phyloP scores from a whole-genome alignment of 2,797 vertebrate genomes.

The Aldrovandia affinis region DNA sequence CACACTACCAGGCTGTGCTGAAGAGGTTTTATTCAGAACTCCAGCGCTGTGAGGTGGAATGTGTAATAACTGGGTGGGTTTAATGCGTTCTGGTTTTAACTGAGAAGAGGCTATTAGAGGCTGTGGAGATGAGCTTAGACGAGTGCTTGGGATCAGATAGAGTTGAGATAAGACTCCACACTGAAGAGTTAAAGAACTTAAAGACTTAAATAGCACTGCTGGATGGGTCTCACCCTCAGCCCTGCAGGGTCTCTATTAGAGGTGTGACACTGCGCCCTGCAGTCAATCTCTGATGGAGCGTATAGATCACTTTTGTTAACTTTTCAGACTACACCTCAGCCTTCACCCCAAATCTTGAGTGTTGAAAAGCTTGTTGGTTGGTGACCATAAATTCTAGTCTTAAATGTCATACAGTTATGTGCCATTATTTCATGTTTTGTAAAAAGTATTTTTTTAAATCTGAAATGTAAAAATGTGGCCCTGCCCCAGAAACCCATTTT shows the following conservation, averaged over 20 bases:
- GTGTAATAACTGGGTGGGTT: neutral
- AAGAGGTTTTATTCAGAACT: neutral
- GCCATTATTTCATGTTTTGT: too few relatives aligned
- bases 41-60: neutral
- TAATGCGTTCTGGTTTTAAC: neutral
- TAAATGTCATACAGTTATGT: too few relatives aligned
- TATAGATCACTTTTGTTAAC: too few relatives aligned
- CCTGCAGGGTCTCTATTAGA: neutral
- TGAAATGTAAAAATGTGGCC: neutral
- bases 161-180: neutral
- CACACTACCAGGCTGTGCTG: neutral
- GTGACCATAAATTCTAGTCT: too few relatives aligned
- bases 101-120: neutral
- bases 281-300: too few relatives aligned
- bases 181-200: neutral
- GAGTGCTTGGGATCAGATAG: neutral
- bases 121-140: neutral
- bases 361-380: too few relatives aligned
- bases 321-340: too few relatives aligned
- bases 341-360: too few relatives aligned
- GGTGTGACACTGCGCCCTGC: too few relatives aligned
- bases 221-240: neutral
- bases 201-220: neutral
- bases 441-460: too few relatives aligned
- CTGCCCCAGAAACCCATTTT: constrained; percentile 25